Evolutionary conservation across 2,113 vertebrate species (phyloP).

Genomic region (Pluvianellus socialis): DNA sequence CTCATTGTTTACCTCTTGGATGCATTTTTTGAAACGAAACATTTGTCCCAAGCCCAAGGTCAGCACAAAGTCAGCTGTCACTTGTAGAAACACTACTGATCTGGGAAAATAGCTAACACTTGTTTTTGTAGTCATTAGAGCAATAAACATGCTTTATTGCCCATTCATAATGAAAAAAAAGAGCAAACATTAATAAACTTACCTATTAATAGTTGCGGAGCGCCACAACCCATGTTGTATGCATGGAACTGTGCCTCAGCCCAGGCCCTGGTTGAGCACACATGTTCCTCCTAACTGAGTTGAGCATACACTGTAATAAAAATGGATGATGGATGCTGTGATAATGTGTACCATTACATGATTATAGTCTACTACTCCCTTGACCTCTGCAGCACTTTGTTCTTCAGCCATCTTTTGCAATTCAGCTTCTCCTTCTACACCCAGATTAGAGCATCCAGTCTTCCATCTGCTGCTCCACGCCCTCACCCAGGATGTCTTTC

Average conservation of each 20-base stretch:
- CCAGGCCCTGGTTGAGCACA: neutral
- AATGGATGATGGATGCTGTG: neutral
- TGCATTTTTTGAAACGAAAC: neutral
- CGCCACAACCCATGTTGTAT: no score
- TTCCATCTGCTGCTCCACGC: neutral
- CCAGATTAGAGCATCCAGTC: neutral
- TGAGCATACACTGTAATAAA: neutral
- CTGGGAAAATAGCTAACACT: neutral
- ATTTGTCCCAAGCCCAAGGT: neutral
- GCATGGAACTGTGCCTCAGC: neutral
- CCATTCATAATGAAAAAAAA: neutral
- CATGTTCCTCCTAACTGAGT: fast-evolving
- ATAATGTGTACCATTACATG: neutral
- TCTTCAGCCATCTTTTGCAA: neutral
- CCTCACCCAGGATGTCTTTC: no score
- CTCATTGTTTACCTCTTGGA: neutral
- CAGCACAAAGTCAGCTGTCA: neutral
- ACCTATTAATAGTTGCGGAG: neutral
- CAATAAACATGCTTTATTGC: neutral
- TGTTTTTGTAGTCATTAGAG: neutral
- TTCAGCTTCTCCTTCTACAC: neutral
- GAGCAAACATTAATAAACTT: neutral
- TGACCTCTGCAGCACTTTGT: neutral
- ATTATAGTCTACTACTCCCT: neutral
- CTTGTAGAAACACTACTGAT: neutral